Conservation (phyloP, 2,797 vertebrate species). For the Poeciliopsis infans region DNA sequence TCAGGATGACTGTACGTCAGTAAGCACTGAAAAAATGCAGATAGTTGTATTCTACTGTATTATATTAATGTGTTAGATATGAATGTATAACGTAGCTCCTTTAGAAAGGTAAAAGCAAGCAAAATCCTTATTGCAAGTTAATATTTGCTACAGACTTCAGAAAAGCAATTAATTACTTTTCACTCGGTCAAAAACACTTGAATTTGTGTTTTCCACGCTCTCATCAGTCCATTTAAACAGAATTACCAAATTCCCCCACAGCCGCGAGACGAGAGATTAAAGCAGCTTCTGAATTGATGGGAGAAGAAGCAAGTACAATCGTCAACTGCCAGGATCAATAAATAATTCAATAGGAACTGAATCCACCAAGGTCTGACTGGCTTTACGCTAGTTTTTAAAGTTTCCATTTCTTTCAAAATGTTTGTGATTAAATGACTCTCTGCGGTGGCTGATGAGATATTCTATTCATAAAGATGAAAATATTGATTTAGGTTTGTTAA, state of each 20-base stretch:
- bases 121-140: background rate
- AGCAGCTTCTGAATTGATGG: slow-evolving; percentile 22
- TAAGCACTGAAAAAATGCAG: background rate
- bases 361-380: slow-evolving; percentile 33
- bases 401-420: slow-evolving; percentile 24
- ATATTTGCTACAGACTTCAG: background rate
- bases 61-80: background rate
- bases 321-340: slow-evolving; percentile 66
- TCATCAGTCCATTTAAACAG: slow-evolving; percentile 3
- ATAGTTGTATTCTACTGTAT: background rate
- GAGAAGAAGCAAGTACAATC: slow-evolving; percentile 14
- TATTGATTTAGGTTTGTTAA: slow-evolving; percentile 57
- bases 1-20: background rate
- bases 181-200: background rate
- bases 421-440: slow-evolving; percentile 33
- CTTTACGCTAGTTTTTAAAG: slow-evolving; percentile 36
- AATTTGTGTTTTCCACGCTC: slow-evolving; percentile 1
- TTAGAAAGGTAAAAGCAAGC: background rate
- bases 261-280: slow-evolving; percentile 31
- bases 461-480: slow-evolving; percentile 35
- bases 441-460: slow-evolving; percentile 40
- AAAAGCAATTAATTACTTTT: background rate
- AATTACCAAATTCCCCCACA: slow-evolving; percentile 9
- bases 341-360: slow-evolving; percentile 31
- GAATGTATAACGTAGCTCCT: background rate